Conservation (phyloP, 2,888 invertebrate species). For the Mactromeris polynyma region DNA sequence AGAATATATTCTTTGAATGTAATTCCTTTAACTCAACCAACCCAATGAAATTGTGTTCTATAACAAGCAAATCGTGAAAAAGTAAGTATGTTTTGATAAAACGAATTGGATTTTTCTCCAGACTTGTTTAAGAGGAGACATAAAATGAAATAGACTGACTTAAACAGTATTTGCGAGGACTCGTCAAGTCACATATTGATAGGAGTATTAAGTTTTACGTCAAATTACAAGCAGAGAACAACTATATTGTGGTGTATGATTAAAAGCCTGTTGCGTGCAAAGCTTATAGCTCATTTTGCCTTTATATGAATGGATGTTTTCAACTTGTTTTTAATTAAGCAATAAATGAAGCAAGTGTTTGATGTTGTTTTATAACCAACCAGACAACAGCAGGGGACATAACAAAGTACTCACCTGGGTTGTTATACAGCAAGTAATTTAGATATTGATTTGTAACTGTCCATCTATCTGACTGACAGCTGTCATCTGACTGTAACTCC, state of each 20-base stretch:
- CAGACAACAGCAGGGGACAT: neutral
- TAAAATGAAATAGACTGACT: neutral
- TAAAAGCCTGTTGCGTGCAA: neutral
- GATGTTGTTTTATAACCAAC: neutral
- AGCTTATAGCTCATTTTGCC: neutral
- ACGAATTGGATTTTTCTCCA: no score
- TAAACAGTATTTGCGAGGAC: neutral
- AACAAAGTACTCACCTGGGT: constrained; percentile 61
- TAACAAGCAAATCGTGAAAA: neutral
- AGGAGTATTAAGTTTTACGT: neutral
- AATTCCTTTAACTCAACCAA: neutral
- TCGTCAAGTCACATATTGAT: neutral
- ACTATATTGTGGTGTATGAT: neutral
- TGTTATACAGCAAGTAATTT: constrained; percentile 70
- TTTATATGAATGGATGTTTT: neutral
- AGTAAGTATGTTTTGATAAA: neutral
- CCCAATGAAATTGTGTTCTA: neutral
- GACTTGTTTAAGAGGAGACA: neutral
- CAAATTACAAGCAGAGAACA: neutral
- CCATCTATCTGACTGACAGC: constrained; percentile 69
- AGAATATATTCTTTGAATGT: neutral
- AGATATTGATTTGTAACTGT: constrained; percentile 68
- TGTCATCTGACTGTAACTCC: constrained; percentile 73
- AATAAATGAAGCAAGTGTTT: neutral
- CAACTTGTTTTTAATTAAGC: neutral